phyloP scores from a whole-genome alignment of 2,888 invertebrate species.

The Calephelis perditalis region DNA sequence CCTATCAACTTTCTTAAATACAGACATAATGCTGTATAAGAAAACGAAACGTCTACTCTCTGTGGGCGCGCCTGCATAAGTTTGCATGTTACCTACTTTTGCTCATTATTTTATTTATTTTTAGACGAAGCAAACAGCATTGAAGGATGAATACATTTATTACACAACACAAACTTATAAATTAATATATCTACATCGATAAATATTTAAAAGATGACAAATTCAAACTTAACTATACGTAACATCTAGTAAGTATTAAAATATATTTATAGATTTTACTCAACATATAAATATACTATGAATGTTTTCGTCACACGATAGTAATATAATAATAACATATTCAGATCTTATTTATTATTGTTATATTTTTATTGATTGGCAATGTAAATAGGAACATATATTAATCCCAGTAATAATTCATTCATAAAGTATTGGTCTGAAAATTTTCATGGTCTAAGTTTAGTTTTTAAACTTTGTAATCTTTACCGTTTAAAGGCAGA shows the following conservation, averaged over 20 bases:
- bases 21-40: too few relatives aligned
- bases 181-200: constrained; percentile 11
- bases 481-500: too few relatives aligned
- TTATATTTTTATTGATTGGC: neutral
- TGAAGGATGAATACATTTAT: constrained; percentile 26
- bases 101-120: too few relatives aligned
- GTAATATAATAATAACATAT: neutral
- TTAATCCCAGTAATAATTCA: neutral
- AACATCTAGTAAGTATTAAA: neutral
- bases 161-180: constrained; percentile 10
- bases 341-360: constrained; percentile 3
- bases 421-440: neutral
- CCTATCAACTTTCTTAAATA: too few relatives aligned
- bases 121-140: constrained; percentile 1
- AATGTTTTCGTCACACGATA: neutral
- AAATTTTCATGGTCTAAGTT: too few relatives aligned
- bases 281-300: constrained; percentile 6
- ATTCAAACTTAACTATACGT: constrained; percentile 7
- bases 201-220: constrained; percentile 10
- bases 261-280: constrained; percentile 8
- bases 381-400: constrained; percentile 4
- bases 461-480: too few relatives aligned
- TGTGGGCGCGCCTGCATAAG: neutral
- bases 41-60: too few relatives aligned
- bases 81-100: too few relatives aligned